A percentile compares a stretch with the other conserved stretches of the same genome.
phyloP scores from a whole-genome alignment of 1,140 invertebrate species.

The Acromyrmex heyeri region DNA sequence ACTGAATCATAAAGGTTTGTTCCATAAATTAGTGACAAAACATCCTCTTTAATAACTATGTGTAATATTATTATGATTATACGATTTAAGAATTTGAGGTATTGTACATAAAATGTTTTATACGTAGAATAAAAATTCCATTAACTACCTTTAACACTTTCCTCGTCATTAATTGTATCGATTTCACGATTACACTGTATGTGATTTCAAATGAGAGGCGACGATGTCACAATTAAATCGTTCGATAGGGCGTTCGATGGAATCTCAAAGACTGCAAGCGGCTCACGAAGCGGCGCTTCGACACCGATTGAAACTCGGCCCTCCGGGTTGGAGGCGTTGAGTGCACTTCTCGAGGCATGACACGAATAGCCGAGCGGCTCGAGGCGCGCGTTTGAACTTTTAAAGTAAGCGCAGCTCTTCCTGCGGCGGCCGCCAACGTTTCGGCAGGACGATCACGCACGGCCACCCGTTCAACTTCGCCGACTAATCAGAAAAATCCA shows the following conservation, averaged over 20 bases:
- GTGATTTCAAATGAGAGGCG: not conserved
- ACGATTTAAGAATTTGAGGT: not conserved
- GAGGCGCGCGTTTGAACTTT: constrained; percentile 71
- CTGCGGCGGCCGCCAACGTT: constrained; percentile 70
- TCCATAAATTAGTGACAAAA: not conserved
- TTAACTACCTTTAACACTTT: not conserved
- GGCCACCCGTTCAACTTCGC: constrained; percentile 80
- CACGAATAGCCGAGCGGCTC: constrained; percentile 76
- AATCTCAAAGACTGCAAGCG: constrained; percentile 72
- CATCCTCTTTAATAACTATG: not conserved
- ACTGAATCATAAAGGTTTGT: not conserved
- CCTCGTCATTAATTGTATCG: not conserved
- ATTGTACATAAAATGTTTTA: not conserved
- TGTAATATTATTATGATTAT: not conserved
- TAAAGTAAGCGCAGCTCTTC: constrained; percentile 75
- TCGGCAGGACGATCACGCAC: constrained; percentile 83
- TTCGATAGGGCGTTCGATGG: constrained; percentile 25
- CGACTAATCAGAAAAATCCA: constrained; percentile 85
- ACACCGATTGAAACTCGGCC: constrained; percentile 81
- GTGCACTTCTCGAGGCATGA: constrained; percentile 79
- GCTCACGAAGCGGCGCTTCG: constrained; percentile 79
- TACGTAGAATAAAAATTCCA: not conserved
- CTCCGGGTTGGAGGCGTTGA: constrained; percentile 76
- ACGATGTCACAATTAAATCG: constrained; percentile 28
- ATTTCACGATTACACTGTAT: not conserved